Percentiles rank a stretch among this genome's conserved stretches.
Evolutionary conservation across 2,113 vertebrate genomes (phyloP).

Genomic region (Pongo abelii): DNA sequence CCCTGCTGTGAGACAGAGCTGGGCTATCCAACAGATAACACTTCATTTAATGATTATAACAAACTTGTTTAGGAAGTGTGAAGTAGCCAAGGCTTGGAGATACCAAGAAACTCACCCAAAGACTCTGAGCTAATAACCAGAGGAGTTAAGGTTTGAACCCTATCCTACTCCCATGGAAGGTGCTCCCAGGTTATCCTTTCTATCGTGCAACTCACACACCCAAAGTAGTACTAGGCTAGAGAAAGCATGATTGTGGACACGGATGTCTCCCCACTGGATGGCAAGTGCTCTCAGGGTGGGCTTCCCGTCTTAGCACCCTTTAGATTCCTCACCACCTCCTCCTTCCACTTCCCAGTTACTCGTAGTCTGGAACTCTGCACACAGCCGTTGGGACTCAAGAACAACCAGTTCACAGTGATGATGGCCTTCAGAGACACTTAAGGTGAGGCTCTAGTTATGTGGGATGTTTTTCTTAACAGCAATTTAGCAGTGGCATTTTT

Average conservation of each 20-base stretch:
- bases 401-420: too few relatives aligned
- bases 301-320: too few relatives aligned
- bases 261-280: background rate
- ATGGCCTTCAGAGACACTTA: background rate
- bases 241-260: background rate
- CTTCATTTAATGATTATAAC: background rate
- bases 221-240: fast-evolving
- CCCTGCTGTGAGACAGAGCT: background rate
- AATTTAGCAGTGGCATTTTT: background rate
- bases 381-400: background rate
- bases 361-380: background rate
- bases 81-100: background rate
- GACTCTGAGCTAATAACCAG: background rate
- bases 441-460: background rate
- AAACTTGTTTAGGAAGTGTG: background rate
- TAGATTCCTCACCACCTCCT: too few relatives aligned
- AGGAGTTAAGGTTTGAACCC: background rate
- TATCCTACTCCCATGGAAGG: background rate
- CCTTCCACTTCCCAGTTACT: too few relatives aligned
- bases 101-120: background rate
- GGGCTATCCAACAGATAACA: background rate
- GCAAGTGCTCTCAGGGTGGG: background rate
- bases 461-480: background rate
- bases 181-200: background rate
- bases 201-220: fast-evolving